Base-by-base conservation (phyloP, 2,113 vertebrate genomes). In the Podarcis raffonei region DNA sequence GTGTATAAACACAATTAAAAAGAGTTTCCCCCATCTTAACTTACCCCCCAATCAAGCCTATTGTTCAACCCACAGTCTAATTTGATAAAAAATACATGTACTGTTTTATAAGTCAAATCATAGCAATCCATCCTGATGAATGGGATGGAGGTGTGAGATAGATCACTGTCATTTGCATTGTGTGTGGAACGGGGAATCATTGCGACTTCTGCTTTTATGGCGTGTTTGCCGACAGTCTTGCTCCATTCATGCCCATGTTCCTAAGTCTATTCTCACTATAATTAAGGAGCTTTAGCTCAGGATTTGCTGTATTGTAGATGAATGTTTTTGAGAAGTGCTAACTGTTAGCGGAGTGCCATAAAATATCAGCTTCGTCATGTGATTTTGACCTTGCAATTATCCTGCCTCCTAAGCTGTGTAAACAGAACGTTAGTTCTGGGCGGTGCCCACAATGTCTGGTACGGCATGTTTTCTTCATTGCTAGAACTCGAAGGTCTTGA, bases 331-430 rank as follows among this genome's bases (percentile, higher is more conserved):
- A 86, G 32, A 75, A 9, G 72, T 53, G 6, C 12, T 57, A 32
- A 80, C 23, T 65, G 37, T 86, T 30, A 65, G 57, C n/a, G 35
- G 69, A 85, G 57, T 66, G 69, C 79, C 79, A 75, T 86, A 86
- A 85, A 81, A 68, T 75, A 80, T 74, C 69, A 75, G 69, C 53
- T 30, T 86, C 75, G 53, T 81, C 39, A 48, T 75, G 66, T 23
- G 88, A 77, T 77, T 83, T 83, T 83, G 87, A 88, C 87, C 81
- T 83, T 68, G 39, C 72, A 76, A 77, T 88, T 83, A 88, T 77
- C 74, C 72, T 35, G 81, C 81, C 81, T 88, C 72, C 59, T 88
- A 53, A 88, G 39, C 39, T 77, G 72, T 74, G 72, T 81, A 74
- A 85, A 85, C 57, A 84, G 83, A 74, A 85, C 77, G 62, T 81